Conservation (phyloP, 1,140 invertebrate genomes). For the Plectrocnemia conspersa region DNA sequence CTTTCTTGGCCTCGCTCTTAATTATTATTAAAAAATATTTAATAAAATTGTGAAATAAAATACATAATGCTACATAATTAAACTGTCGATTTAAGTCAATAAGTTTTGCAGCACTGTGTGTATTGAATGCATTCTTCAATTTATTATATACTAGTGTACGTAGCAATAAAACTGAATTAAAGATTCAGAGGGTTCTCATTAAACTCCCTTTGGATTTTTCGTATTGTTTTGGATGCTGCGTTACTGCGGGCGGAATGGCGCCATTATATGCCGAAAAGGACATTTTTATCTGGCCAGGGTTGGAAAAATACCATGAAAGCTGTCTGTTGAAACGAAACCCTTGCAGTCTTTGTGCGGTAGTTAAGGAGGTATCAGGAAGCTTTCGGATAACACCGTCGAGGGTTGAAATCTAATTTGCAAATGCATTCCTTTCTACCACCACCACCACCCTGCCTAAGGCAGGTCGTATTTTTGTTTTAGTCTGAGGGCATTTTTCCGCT, state of each 20-base stretch:
- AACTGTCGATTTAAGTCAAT: slow-evolving; percentile 30
- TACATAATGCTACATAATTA: slow-evolving; percentile 7
- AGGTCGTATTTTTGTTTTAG: slow-evolving; percentile 21
- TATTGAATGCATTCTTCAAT: too few relatives aligned
- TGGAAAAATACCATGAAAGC: neutral
- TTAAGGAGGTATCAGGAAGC: slow-evolving; percentile 25
- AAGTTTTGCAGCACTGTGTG: too few relatives aligned
- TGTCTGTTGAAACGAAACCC: slow-evolving; percentile 1
- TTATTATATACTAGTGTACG: too few relatives aligned
- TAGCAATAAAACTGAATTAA: too few relatives aligned
- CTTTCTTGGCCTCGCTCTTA: neutral
- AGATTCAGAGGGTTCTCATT: too few relatives aligned
- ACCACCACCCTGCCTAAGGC: slow-evolving; percentile 10
- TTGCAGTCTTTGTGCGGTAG: slow-evolving; percentile 26
- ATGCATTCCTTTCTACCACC: slow-evolving; percentile 20
- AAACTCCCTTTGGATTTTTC: too few relatives aligned
- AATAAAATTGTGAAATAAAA: neutral
- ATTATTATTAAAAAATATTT: neutral
- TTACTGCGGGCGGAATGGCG: slow-evolving; percentile 5
- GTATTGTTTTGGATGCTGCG: too few relatives aligned
- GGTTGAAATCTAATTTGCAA: slow-evolving; percentile 33
- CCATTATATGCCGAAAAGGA: slow-evolving; percentile 15
- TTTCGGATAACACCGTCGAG: slow-evolving; percentile 24
- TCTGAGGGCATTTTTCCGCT: slow-evolving; percentile 10
- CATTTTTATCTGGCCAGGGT: neutral